Base-by-base conservation (phyloP, 2,113 vertebrate species). In the Ploceus nigricollis region DNA sequence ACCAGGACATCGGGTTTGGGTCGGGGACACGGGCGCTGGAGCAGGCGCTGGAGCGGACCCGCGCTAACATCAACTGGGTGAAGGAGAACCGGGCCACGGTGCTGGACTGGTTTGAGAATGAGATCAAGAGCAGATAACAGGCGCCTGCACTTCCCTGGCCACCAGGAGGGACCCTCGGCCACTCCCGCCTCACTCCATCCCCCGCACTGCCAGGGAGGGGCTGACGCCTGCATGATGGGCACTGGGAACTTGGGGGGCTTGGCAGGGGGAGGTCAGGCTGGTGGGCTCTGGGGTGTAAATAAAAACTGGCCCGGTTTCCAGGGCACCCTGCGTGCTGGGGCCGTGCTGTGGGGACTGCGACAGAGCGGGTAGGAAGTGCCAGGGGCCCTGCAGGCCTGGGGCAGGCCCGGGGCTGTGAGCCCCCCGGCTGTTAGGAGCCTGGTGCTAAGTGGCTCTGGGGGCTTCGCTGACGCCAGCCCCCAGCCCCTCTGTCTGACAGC, bases 1-100 rank as follows among this genome's bases (percentile, higher is more conserved):
- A 99, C 30, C 50, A 95, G 17, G 94, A 97, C 0, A 63, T 75
- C 0, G 98, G 98, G 24, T 98, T 99, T 1, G 98, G 98, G 48
- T 98, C 98, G 0, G 99, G 97, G 68, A 98, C 98, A 0, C 84
- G 98, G 19, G 98, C 98, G 0, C 78, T 99, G 79, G 98, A 99
- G 61, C 98, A 98, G 93, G 97, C 98, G 0, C 97, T 99, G 96
- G 98, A 99, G 97, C 98, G 77, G 60, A 99, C 98, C 3, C 97
- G 93, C 9, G 78, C 98, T 61, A 99, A 99, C 97, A 98, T 99
- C 42, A 97, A 98, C 13, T 99, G 99, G 99, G 98, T 99, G 77
- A 84, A 78, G 2, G 70, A 96, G 57, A 99, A 99, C 97, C 94
- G 90, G 94, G 20, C 39, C 0, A 1, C 3, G 0, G 98, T 99